Percentiles rank a stretch among this genome's conserved stretches.
Conservation (phyloP, 2,797 vertebrate genomes). For the Ctenosaura bakeri region DNA sequence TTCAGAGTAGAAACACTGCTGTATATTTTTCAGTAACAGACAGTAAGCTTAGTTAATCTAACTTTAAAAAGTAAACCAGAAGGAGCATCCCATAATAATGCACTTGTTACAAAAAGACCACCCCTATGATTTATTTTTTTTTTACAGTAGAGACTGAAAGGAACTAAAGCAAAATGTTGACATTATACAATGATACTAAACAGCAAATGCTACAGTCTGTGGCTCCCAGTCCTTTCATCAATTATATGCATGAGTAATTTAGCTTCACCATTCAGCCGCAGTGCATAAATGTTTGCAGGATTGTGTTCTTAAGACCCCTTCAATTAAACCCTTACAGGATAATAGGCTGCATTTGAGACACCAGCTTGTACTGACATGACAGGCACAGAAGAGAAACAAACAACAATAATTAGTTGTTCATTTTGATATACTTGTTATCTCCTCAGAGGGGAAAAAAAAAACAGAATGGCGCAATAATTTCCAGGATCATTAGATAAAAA, state of each 20-base stretch:
- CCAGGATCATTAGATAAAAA: conserved; percentile 58
- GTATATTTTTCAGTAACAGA: background rate
- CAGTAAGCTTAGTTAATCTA: background rate
- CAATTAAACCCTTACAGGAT: conserved; percentile 79
- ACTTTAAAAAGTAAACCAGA: background rate
- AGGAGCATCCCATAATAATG: conserved; percentile 18
- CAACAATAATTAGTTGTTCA: conserved; percentile 76
- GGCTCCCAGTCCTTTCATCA: conserved; percentile 63
- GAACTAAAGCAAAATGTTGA: conserved; percentile 36
- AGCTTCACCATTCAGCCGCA: conserved; percentile 69
- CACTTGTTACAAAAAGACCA: conserved; percentile 13
- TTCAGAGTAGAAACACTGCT: conserved; percentile 31
- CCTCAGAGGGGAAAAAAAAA: conserved; percentile 45
- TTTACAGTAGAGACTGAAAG: conserved; percentile 26
- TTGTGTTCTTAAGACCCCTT: conserved; percentile 76
- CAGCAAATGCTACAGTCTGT: conserved; percentile 60
- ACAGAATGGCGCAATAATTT: conserved; percentile 46
- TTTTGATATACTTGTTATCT: conserved; percentile 75
- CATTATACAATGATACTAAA: conserved; percentile 55
- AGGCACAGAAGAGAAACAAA: conserved; percentile 72
- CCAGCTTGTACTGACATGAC: conserved; percentile 71
- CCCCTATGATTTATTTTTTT: conserved; percentile 52
- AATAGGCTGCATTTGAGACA: conserved; percentile 75
- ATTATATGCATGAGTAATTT: conserved; percentile 75
- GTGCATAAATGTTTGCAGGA: conserved; percentile 68